Evolutionary conservation across 2,888 invertebrate species (phyloP).

Genomic region (Cerastis leucographa): DNA sequence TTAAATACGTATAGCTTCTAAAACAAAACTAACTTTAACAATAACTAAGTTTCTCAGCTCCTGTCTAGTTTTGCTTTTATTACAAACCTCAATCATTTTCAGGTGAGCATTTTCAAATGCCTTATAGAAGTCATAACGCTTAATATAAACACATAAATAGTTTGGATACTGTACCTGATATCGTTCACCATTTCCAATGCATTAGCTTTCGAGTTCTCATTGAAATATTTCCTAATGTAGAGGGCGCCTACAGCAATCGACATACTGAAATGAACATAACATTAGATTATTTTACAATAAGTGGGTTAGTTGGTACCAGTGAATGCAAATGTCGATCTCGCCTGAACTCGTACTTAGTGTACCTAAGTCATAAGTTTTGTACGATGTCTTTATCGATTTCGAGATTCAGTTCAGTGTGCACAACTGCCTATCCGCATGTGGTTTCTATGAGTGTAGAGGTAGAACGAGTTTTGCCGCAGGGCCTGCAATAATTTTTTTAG

Average conservation of each 20-base stretch:
- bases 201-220: constrained; percentile 95
- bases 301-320: neutral
- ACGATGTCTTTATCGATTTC: neutral
- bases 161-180: constrained; percentile 90
- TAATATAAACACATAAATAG: neutral
- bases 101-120: neutral
- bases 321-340: neutral
- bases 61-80: neutral
- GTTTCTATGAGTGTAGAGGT: too few relatives aligned
- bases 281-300: neutral
- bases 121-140: neutral
- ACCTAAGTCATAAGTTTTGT: neutral
- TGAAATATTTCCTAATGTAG: constrained; percentile 96
- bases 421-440: too few relatives aligned
- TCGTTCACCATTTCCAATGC: constrained; percentile 97
- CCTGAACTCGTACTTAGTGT: neutral
- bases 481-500: too few relatives aligned
- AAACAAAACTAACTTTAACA: neutral
- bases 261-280: constrained; percentile 87
- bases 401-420: too few relatives aligned
- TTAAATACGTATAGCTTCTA: neutral
- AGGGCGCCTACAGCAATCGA: constrained; percentile 95
- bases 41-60: neutral
- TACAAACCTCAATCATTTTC: neutral
- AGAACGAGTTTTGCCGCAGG: too few relatives aligned